These are phyloP conservation scores for Ephialtes manifestator DNA, from an alignment of 2,888 invertebrate genomes.

Conservation along the genomic window DNA sequence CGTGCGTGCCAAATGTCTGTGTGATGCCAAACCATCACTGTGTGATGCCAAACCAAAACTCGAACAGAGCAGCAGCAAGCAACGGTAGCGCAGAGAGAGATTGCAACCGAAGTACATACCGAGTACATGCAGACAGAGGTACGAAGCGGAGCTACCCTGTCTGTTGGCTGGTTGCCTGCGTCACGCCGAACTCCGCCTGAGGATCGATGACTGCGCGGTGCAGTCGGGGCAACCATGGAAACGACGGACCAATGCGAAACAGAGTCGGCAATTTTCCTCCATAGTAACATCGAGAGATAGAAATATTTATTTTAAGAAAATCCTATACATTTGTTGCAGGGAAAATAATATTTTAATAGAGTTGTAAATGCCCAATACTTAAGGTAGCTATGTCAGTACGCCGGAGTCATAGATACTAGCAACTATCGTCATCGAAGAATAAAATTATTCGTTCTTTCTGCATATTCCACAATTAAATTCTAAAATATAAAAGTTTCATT, in stretches of 20 bases:
- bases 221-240: conserved; percentile 82
- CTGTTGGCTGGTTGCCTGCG: neutral
- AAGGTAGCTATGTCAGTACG: no score
- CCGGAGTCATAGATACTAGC: no score
- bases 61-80: conserved; percentile 10
- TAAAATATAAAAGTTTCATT: no score
- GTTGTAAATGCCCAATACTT: no score
- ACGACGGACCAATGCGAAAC: conserved; percentile 79
- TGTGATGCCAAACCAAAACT: neutral
- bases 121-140: neutral
- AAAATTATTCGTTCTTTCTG: no score
- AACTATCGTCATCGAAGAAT: no score
- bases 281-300: conserved; percentile 2
- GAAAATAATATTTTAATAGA: no score
- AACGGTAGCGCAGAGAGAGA: neutral
- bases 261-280: conserved; percentile 66
- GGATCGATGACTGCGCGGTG: conserved; percentile 80
- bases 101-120: neutral
- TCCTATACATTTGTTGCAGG: no score
- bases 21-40: neutral
- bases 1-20: neutral
- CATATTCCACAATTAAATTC: no score
- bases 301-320: neutral
- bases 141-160: conserved; percentile 2
- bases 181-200: conserved; percentile 36